Percentiles rank a stretch among this genome's conserved stretches.
Evolutionary conservation across 2,888 invertebrate genomes (phyloP).

Genomic region (Lycocerus yunnanus): DNA sequence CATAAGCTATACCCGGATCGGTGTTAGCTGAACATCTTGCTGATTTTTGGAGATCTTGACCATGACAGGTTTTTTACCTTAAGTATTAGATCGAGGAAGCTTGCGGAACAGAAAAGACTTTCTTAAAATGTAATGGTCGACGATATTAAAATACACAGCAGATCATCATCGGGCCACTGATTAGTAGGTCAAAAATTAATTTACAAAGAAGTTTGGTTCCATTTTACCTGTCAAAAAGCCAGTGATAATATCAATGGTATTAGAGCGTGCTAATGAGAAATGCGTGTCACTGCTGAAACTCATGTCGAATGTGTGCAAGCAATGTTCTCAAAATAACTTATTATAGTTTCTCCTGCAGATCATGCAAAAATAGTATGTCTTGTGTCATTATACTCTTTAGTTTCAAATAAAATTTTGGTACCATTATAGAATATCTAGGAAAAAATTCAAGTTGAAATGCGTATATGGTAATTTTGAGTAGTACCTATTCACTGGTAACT

Average conservation of each 20-base stretch:
- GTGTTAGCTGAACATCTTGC: too few relatives aligned
- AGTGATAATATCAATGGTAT: background rate
- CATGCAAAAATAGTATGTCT: background rate
- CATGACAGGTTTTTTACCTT: too few relatives aligned
- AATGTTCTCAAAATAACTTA: background rate
- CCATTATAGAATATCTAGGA: too few relatives aligned
- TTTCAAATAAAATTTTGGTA: background rate
- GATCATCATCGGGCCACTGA: background rate
- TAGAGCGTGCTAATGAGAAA: background rate
- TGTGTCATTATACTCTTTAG: background rate
- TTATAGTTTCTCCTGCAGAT: background rate
- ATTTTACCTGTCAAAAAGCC: background rate
- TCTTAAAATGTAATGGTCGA: too few relatives aligned
- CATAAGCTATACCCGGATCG: too few relatives aligned
- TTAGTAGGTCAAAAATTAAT: background rate
- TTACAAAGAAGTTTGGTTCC: background rate
- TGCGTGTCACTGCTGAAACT: background rate
- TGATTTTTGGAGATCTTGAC: too few relatives aligned
- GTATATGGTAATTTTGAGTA: background rate
- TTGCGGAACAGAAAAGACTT: too few relatives aligned
- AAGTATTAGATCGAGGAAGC: too few relatives aligned
- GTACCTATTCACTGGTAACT: background rate
- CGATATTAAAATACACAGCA: too few relatives aligned
- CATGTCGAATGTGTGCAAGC: background rate
- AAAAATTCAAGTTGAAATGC: background rate